Conservation (phyloP, 2,797 vertebrate genomes). For the Anisognathus igniventris region DNA sequence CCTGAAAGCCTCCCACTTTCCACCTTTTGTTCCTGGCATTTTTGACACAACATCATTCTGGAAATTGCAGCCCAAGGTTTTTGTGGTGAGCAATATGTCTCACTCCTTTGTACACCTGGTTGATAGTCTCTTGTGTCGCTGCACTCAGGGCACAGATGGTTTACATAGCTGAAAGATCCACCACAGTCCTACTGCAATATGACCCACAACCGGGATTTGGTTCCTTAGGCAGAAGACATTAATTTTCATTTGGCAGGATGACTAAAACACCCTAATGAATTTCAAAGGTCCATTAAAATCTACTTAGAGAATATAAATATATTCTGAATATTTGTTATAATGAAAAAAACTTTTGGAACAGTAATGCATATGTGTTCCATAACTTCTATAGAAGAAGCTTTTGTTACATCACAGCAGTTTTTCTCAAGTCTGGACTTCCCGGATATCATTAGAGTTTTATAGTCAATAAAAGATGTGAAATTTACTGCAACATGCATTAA, state of each 20-base stretch:
- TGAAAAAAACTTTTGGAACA: background rate
- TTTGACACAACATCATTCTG: background rate
- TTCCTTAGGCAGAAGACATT: conserved; percentile 26
- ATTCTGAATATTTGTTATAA: background rate
- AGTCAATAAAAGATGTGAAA: conserved; percentile 24
- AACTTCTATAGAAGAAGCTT: background rate
- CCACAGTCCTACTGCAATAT: background rate
- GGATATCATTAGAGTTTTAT: conserved; percentile 28
- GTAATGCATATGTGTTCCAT: background rate
- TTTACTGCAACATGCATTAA: conserved; percentile 15
- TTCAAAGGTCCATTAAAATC: conserved; percentile 12
- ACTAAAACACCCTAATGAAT: conserved; percentile 2
- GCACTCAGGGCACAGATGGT: conserved; percentile 18
- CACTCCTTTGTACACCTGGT: conserved; percentile 32
- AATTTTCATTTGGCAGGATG: conserved; percentile 27
- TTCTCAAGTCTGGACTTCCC: conserved; percentile 15
- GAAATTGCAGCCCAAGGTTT: conserved; percentile 25
- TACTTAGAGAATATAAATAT: background rate
- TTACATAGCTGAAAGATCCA: conserved; percentile 39
- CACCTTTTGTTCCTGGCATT: background rate
- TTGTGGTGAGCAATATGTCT: background rate
- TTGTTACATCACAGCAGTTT: background rate
- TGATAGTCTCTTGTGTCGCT: background rate
- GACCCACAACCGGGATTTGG: conserved; percentile 14
- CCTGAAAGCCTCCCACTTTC: background rate